phyloP scores from a whole-genome alignment of 2,888 invertebrate genomes.

The Lacanobia oleracea region DNA sequence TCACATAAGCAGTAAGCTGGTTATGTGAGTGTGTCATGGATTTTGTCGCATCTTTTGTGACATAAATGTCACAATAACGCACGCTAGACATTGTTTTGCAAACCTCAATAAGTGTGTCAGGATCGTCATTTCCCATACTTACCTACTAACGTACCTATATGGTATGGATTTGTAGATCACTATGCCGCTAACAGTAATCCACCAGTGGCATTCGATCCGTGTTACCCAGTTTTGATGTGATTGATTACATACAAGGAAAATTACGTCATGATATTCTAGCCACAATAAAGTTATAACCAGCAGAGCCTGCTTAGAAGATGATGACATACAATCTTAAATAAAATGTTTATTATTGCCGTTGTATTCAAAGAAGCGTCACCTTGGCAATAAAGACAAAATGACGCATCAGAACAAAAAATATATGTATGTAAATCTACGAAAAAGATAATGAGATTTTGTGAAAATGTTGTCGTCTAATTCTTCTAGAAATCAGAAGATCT shows the following conservation, averaged over 20 bases:
- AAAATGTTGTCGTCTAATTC: not conserved
- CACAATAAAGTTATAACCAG: not conserved
- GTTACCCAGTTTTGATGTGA: conserved; percentile 25
- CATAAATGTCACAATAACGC: not conserved
- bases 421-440: conserved; percentile 4
- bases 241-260: conserved; percentile 19
- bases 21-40: conserved; percentile 3
- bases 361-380: conserved; percentile 6
- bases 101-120: conserved; percentile 34
- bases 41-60: conserved; percentile 27
- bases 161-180: conserved; percentile 22
- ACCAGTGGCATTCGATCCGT: conserved; percentile 18
- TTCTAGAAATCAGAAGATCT: conserved; percentile 10
- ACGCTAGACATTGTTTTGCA: conserved; percentile 24
- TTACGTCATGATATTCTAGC: conserved; percentile 13
- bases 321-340: conserved; percentile 14
- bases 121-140: conserved; percentile 13
- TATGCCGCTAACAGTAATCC: conserved; percentile 38
- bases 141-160: not conserved
- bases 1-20: not conserved
- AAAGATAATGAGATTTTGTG: conserved; percentile 8
- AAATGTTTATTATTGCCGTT: not conserved
- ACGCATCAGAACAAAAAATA: conserved; percentile 25
- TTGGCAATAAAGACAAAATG: conserved; percentile 24
- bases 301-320: not conserved